Evolutionary conservation across 2,797 vertebrate species (phyloP).

Genomic region (Phalloptychus januarius): DNA sequence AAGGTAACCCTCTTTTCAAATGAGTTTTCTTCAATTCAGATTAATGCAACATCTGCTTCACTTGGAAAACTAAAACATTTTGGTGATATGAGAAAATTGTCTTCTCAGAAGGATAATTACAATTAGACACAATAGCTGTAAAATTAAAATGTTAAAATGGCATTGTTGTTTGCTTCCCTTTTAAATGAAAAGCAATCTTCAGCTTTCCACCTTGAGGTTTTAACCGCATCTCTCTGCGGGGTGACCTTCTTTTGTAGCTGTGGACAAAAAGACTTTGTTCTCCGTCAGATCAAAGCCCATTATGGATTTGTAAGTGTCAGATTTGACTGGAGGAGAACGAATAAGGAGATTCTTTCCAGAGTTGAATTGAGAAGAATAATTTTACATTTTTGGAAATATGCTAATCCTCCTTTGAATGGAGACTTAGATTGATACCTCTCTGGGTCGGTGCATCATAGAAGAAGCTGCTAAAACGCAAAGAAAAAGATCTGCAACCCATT

Average conservation of each 20-base stretch:
- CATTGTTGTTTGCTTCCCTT: constrained; percentile 11
- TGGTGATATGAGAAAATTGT: constrained; percentile 24
- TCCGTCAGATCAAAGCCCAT: constrained; percentile 31
- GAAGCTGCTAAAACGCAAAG: constrained; percentile 15
- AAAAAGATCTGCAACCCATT: constrained; percentile 2
- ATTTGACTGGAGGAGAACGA: constrained; percentile 30
- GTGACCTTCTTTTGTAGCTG: constrained; percentile 34
- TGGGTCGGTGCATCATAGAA: not conserved
- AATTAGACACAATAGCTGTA: not conserved
- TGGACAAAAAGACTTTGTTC: constrained; percentile 34
- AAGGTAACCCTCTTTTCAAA: constrained; percentile 32
- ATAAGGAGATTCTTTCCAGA: constrained; percentile 5
- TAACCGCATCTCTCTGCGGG: constrained; percentile 27
- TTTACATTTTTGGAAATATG: constrained; percentile 22
- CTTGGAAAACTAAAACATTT: constrained; percentile 13
- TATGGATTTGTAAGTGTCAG: constrained; percentile 27
- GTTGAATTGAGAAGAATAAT: constrained; percentile 9
- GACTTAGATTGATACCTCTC: constrained; percentile 5
- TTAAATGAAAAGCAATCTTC: constrained; percentile 11
- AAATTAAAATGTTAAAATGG: not conserved
- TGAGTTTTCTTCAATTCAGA: constrained; percentile 47
- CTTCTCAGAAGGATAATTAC: not conserved
- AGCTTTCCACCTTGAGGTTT: constrained; percentile 21
- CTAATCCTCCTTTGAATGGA: constrained; percentile 2
- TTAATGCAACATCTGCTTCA: constrained; percentile 61